A percentile compares a stretch with the other conserved stretches of the same genome.
These are phyloP conservation scores for Meda fulgida DNA, from an alignment of 2,797 vertebrate species.

Conservation along the genomic window DNA sequence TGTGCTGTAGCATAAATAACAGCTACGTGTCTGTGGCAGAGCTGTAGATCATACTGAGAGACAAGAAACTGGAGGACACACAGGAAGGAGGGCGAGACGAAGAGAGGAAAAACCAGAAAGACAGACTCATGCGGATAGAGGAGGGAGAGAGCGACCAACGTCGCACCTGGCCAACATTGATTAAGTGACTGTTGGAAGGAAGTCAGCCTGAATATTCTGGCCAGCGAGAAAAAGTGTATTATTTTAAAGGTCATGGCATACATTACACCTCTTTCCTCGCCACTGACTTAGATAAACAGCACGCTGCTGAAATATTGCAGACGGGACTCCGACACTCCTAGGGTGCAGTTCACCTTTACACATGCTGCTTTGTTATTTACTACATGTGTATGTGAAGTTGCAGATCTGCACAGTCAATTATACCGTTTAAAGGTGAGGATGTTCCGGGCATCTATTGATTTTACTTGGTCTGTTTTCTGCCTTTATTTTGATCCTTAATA, in stretches of 20 bases:
- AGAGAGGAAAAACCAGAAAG: slow-evolving; percentile 24
- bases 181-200: slow-evolving; percentile 76
- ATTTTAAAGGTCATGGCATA: slow-evolving; percentile 81
- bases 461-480: neutral
- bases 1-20: slow-evolving; percentile 74
- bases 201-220: slow-evolving; percentile 77
- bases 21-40: slow-evolving; percentile 68
- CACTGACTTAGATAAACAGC: slow-evolving; percentile 69
- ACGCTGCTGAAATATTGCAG: slow-evolving; percentile 46
- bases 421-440: slow-evolving; percentile 7
- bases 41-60: slow-evolving; percentile 75
- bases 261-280: slow-evolving; percentile 69
- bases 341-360: slow-evolving; percentile 28
- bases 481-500: neutral
- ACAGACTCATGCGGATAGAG: slow-evolving; percentile 44
- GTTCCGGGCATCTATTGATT: neutral
- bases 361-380: slow-evolving; percentile 36
- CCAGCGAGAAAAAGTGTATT: slow-evolving; percentile 78
- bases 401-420: neutral
- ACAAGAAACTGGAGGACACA: slow-evolving; percentile 73
- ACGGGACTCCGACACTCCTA: slow-evolving; percentile 14
- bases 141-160: slow-evolving; percentile 56
- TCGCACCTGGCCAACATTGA: slow-evolving; percentile 74
- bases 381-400: slow-evolving; percentile 10
- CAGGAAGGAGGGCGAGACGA: slow-evolving; percentile 65